Evolutionary conservation across 2,888 invertebrate species (phyloP).

Genomic region (Drosophila leonis): DNA sequence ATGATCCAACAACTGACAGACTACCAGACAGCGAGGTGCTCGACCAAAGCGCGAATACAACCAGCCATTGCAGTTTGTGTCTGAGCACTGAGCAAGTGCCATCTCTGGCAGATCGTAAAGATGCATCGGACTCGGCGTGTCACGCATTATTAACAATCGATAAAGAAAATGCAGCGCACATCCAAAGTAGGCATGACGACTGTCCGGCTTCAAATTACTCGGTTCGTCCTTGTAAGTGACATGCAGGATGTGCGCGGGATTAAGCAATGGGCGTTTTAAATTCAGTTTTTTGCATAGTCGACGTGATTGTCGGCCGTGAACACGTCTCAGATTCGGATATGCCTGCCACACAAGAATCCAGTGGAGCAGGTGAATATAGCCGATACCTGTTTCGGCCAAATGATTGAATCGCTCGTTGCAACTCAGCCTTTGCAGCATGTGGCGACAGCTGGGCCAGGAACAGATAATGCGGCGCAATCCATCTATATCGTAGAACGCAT

Average conservation of each 20-base stretch:
- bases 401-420: neutral
- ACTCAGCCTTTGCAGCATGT: neutral
- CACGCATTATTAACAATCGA: neutral
- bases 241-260: constrained; percentile 29
- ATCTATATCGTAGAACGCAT: neutral
- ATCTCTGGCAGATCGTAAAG: constrained; percentile 14
- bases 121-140: constrained; percentile 11
- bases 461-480: neutral
- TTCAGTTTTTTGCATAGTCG: constrained; percentile 19
- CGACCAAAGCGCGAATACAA: constrained; percentile 13
- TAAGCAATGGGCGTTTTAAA: neutral
- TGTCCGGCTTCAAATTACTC: neutral
- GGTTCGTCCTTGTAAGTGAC: constrained; percentile 20
- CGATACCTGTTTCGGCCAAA: neutral
- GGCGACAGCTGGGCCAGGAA: neutral
- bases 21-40: constrained; percentile 6
- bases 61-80: constrained; percentile 18
- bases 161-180: neutral
- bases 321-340: constrained; percentile 28
- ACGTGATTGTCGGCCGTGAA: neutral
- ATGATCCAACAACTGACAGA: constrained; percentile 27
- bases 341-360: constrained; percentile 44
- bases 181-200: constrained; percentile 33
- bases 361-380: constrained; percentile 20
- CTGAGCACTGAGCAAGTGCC: constrained; percentile 20